Evolutionary conservation across 2,797 vertebrate species (phyloP).

Genomic region (Hyperoplus lanceolatus): DNA sequence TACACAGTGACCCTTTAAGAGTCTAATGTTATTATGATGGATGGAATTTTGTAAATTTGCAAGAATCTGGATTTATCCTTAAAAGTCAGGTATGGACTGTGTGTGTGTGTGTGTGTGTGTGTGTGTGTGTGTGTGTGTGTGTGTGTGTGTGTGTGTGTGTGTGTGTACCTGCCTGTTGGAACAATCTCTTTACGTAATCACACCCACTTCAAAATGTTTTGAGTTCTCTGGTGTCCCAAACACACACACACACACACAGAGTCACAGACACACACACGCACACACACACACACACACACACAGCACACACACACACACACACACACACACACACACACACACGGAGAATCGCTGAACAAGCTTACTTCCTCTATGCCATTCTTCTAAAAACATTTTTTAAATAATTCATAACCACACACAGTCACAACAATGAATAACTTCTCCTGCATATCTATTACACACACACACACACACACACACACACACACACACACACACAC

Average conservation of each 20-base stretch:
- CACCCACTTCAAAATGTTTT: constrained; percentile 1
- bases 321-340: constrained; percentile 25
- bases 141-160: no score
- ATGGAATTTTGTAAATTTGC: not conserved
- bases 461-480: not conserved
- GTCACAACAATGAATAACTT: constrained; percentile 75
- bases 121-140: no score
- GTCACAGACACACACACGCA: no score
- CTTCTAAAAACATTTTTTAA: constrained; percentile 68
- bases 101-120: no score
- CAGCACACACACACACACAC: no score
- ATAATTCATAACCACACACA: constrained; percentile 76
- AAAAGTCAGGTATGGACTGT: not conserved
- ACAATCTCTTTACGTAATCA: constrained; percentile 4
- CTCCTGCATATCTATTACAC: constrained; percentile 67
- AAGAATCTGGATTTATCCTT: constrained; percentile 1
- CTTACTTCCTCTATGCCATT: constrained; percentile 57
- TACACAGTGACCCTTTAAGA: not conserved
- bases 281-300: constrained; percentile 37
- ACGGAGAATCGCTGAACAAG: constrained; percentile 66
- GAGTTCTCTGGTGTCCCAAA: constrained; percentile 41
- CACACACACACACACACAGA: no score
- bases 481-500: no score
- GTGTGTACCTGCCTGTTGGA: no score
- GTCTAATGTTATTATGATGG: not conserved